Conservation (phyloP, 2,797 vertebrate genomes). For the Melanotaenia trifasciata region DNA sequence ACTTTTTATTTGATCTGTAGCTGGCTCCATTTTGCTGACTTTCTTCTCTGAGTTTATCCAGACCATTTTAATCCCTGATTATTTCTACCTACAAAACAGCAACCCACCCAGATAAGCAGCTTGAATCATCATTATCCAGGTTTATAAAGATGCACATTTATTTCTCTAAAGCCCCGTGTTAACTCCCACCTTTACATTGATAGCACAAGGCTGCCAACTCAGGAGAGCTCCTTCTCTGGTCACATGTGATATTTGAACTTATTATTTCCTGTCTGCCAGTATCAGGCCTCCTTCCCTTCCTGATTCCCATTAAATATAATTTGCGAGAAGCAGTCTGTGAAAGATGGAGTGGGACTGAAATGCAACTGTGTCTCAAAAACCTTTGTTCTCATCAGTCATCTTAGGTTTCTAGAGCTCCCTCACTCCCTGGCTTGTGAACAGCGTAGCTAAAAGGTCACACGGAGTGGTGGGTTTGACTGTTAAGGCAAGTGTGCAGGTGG, state of each 20-base stretch:
- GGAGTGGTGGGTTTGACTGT: conserved; percentile 38
- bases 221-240: conserved; percentile 5
- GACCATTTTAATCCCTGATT: conserved; percentile 70
- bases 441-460: conserved; percentile 46
- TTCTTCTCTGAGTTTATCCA: conserved; percentile 6
- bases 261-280: conserved; percentile 1
- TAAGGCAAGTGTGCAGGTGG: conserved; percentile 25
- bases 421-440: conserved; percentile 23
- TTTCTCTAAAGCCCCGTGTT: conserved; percentile 20
- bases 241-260: conserved; percentile 17
- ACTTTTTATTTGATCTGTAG: conserved; percentile 48
- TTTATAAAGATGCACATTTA: conserved; percentile 53
- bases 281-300: background rate
- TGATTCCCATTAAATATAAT: conserved; percentile 1
- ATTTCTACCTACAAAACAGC: conserved; percentile 52
- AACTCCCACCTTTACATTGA: conserved; percentile 31
- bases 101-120: conserved; percentile 53
- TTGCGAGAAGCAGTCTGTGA: conserved; percentile 10
- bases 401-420: conserved; percentile 25
- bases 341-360: conserved; percentile 25
- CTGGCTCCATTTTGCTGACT: conserved; percentile 34
- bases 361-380: conserved; percentile 26
- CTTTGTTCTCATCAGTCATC: conserved; percentile 32
- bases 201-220: conserved; percentile 11
- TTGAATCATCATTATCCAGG: conserved; percentile 67